These are phyloP conservation scores for Trematocara unimaculatum DNA, from an alignment of 2,113 vertebrate species.

Conservation along the genomic window DNA sequence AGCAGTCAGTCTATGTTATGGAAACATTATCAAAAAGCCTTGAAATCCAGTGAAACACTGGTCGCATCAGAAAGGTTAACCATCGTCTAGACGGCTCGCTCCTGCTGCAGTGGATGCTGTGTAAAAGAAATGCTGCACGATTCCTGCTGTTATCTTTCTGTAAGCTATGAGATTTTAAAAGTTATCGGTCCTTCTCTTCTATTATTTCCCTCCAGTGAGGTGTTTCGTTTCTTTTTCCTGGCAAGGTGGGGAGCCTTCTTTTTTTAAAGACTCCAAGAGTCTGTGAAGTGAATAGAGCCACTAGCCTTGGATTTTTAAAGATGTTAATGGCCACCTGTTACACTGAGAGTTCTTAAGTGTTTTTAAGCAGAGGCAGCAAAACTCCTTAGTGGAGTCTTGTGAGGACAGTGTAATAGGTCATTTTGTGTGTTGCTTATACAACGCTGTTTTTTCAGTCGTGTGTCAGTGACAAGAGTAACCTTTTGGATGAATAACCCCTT, in stretches of 20 bases:
- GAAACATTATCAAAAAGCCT: slow-evolving; percentile 33
- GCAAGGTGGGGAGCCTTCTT: neutral
- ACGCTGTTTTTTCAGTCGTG: neutral
- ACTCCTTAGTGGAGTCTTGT: neutral
- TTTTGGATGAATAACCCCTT: neutral
- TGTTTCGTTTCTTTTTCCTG: neutral
- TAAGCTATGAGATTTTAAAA: neutral
- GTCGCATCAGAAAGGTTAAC: slow-evolving; percentile 58
- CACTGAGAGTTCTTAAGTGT: neutral
- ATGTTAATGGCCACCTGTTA: neutral
- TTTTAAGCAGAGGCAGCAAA: neutral
- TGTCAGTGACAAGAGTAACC: neutral
- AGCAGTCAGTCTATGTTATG: slow-evolving; percentile 23
- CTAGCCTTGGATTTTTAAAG: neutral
- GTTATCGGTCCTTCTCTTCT: neutral
- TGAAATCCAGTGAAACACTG: slow-evolving; percentile 4
- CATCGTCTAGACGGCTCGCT: slow-evolving; percentile 35
- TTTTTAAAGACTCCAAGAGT: neutral
- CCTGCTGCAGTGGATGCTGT: slow-evolving; percentile 7
- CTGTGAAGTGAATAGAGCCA: neutral
- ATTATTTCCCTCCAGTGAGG: neutral
- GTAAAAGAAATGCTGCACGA: neutral
- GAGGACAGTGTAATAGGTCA: neutral
- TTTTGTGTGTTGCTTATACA: neutral
- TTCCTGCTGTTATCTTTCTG: slow-evolving; percentile 3